A percentile compares a stretch with the other conserved stretches of the same genome.
Evolutionary conservation across 2,888 invertebrate genomes (phyloP).

Genomic region (Halictus quadricinctus): DNA sequence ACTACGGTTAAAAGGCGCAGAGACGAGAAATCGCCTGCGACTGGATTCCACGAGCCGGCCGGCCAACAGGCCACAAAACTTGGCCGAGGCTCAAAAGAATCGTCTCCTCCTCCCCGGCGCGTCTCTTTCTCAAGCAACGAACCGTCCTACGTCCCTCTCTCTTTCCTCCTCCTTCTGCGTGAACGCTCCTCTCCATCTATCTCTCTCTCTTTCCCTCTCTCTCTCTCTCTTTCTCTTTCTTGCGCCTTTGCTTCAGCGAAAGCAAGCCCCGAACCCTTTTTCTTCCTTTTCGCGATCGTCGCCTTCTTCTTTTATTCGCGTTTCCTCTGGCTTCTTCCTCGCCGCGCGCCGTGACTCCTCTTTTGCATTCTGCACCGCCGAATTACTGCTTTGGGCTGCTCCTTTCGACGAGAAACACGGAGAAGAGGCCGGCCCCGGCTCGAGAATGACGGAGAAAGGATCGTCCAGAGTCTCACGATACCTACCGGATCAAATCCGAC

Average conservation of each 20-base stretch:
- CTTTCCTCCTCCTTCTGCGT: neutral
- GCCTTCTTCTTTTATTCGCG: conserved; percentile 43
- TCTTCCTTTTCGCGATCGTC: conserved; percentile 34
- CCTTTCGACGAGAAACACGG: conserved; percentile 34
- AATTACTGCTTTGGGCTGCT: conserved; percentile 58
- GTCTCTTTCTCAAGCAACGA: conserved; percentile 22
- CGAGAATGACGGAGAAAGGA: neutral
- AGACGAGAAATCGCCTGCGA: conserved; percentile 75
- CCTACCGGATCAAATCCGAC: conserved; percentile 20
- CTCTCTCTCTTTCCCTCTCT: neutral
- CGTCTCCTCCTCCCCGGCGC: conserved; percentile 55
- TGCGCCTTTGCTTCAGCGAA: conserved; percentile 24
- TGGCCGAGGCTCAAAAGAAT: conserved; percentile 77
- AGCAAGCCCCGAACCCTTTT: conserved; percentile 11
- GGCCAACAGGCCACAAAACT: conserved; percentile 74
- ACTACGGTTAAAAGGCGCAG: conserved; percentile 67
- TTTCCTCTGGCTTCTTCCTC: conserved; percentile 34
- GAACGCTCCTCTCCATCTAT: neutral
- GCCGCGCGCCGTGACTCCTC: conserved; percentile 30
- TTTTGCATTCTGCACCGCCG: conserved; percentile 65
- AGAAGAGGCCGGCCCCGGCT: neutral
- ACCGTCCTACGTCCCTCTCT: neutral
- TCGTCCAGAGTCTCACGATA: neutral
- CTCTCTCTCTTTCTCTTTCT: neutral
- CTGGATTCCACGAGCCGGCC: conserved; percentile 75